phyloP scores from a whole-genome alignment of 2,797 vertebrate genomes.

The Micropoecilia bifurca region DNA sequence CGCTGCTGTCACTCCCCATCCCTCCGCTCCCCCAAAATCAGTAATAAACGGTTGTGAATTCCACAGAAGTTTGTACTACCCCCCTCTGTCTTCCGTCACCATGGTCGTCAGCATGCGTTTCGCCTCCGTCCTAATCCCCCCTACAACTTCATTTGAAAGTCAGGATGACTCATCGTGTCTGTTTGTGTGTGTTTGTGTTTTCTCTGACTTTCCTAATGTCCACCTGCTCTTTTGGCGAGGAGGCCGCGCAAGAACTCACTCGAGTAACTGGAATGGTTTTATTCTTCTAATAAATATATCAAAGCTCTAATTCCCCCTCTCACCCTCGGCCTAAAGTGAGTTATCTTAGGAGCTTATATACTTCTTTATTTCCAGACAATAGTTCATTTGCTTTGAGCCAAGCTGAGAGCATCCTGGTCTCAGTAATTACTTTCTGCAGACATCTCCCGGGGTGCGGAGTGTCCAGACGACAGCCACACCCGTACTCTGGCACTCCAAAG shows the following conservation, averaged over 20 bases:
- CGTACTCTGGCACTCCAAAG: slow-evolving; percentile 43
- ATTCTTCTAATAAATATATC: slow-evolving; percentile 12
- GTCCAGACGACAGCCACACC: slow-evolving; percentile 59
- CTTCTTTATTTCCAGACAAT: slow-evolving; percentile 33
- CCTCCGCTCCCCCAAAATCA: slow-evolving; percentile 3
- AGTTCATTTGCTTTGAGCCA: slow-evolving; percentile 48
- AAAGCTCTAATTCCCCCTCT: background rate
- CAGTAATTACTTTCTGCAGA: slow-evolving; percentile 74
- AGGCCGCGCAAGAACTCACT: slow-evolving; percentile 9
- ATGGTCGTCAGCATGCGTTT: slow-evolving; percentile 74
- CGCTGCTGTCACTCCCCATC: slow-evolving; percentile 5
- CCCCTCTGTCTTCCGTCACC: slow-evolving; percentile 79
- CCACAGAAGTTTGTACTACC: slow-evolving; percentile 70
- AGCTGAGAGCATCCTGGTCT: slow-evolving; percentile 58
- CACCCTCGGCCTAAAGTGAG: background rate
- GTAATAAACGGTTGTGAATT: slow-evolving; percentile 68
- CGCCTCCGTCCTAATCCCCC: slow-evolving; percentile 78
- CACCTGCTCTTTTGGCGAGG: slow-evolving; percentile 56
- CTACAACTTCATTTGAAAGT: slow-evolving; percentile 79
- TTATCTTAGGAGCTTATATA: slow-evolving; percentile 37
- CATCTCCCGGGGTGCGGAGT: slow-evolving; percentile 65
- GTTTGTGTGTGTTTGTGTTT: slow-evolving; percentile 44
- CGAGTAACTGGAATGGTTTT: slow-evolving; percentile 14
- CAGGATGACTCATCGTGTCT: slow-evolving; percentile 70
- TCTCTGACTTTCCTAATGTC: slow-evolving; percentile 48